These are phyloP conservation scores for Lasioglossum marginatum DNA, from an alignment of 2,888 invertebrate genomes.

Conservation along the genomic window DNA sequence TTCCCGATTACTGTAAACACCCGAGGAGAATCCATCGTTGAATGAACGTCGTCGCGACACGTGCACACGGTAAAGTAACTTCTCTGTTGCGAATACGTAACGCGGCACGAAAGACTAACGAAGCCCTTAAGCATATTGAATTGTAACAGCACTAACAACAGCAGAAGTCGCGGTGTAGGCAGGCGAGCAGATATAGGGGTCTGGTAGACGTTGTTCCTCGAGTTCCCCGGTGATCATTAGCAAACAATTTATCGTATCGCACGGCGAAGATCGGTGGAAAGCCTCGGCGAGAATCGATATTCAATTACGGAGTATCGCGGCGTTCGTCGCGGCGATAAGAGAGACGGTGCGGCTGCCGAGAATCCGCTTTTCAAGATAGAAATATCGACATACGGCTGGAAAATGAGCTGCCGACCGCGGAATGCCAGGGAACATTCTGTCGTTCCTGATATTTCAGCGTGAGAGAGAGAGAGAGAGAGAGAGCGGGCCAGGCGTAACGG, in stretches of 20 bases:
- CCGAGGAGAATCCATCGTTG: not conserved
- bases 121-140: not conserved
- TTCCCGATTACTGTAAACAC: not conserved
- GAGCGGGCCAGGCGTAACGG: not conserved
- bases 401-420: conserved; percentile 24
- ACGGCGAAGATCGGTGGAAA: conserved; percentile 22
- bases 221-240: conserved; percentile 23
- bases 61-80: not conserved
- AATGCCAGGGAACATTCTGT: conserved; percentile 3
- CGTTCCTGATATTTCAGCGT: not conserved
- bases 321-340: conserved; percentile 5
- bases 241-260: conserved; percentile 47
- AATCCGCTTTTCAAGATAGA: conserved; percentile 29
- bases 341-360: conserved; percentile 27
- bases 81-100: not conserved
- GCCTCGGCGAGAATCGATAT: conserved; percentile 48
- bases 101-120: not conserved
- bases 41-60: not conserved
- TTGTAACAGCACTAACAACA: not conserved
- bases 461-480: too few relatives aligned
- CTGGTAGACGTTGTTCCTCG: not conserved
- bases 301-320: conserved; percentile 46
- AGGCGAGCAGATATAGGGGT: not conserved
- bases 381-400: conserved; percentile 41
- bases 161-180: not conserved